phyloP scores from a whole-genome alignment of 2,113 vertebrate genomes.

The Aspidoscelis tigris region DNA sequence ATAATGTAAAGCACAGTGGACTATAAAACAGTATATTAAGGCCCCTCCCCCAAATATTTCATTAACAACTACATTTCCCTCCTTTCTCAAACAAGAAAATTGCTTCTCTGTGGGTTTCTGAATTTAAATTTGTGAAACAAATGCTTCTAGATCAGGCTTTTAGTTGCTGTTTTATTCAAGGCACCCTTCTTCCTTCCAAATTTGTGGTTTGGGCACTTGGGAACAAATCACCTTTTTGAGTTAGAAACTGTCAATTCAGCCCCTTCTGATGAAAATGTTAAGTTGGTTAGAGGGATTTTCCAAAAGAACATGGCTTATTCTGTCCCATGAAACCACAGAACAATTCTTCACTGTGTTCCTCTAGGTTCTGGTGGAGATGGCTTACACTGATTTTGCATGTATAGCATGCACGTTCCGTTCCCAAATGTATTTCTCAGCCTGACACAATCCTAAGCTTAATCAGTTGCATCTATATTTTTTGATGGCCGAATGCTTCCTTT shows the following conservation, averaged over 20 bases:
- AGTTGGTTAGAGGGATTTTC: background rate
- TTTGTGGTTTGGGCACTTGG: slow-evolving; percentile 26
- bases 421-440: slow-evolving; percentile 15
- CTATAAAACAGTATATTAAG: background rate
- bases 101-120: slow-evolving; percentile 1
- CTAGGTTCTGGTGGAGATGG: slow-evolving; percentile 3
- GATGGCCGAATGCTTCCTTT: background rate
- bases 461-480: slow-evolving; percentile 27
- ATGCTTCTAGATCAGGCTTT: background rate
- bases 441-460: slow-evolving; percentile 10
- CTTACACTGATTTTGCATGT: background rate
- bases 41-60: background rate
- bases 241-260: slow-evolving; percentile 25
- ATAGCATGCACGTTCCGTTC: slow-evolving; percentile 5
- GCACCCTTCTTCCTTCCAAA: slow-evolving; percentile 40
- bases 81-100: background rate
- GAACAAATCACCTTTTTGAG: slow-evolving; percentile 2
- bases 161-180: slow-evolving; percentile 5
- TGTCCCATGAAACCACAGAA: background rate
- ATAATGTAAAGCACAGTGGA: background rate
- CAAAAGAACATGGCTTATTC: background rate
- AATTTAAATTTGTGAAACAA: slow-evolving; percentile 25
- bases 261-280: background rate
- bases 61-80: background rate
- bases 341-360: background rate